phyloP scores from a whole-genome alignment of 2,797 vertebrate species.

The Schizopygopsis pylzovi region DNA sequence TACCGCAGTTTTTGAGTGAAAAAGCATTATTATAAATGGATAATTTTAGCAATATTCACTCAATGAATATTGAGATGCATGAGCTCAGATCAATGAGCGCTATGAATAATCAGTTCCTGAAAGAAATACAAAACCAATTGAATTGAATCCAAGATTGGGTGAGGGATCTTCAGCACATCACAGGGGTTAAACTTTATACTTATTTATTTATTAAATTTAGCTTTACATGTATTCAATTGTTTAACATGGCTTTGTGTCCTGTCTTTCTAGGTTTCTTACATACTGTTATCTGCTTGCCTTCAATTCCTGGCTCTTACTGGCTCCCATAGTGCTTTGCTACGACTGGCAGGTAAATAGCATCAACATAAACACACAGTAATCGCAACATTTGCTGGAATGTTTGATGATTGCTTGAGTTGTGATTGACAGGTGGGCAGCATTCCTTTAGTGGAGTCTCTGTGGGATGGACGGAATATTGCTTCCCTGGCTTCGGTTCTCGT shows the following conservation, averaged over 20 bases:
- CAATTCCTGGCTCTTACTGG: constrained; percentile 92
- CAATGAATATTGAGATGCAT: neutral
- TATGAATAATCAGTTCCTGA: neutral
- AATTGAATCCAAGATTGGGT: no score
- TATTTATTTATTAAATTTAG: no score
- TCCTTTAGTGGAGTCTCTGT: constrained; percentile 88
- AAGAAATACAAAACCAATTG: neutral
- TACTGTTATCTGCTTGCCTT: constrained; percentile 94
- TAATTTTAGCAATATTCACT: neutral
- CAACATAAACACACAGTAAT: neutral
- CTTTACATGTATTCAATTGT: neutral
- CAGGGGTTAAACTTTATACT: neutral
- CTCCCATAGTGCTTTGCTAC: constrained; percentile 90
- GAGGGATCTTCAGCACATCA: no score
- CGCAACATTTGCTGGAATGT: neutral
- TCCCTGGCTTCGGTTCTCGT: constrained; percentile 80
- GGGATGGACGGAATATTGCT: constrained; percentile 85
- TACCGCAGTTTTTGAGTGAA: neutral
- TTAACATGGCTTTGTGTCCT: constrained; percentile 16
- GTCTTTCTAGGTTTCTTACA: constrained; percentile 84
- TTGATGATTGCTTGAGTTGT: neutral
- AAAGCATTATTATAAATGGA: neutral
- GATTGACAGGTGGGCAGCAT: constrained; percentile 88
- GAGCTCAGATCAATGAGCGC: neutral
- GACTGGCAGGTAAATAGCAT: constrained; percentile 86